These are phyloP conservation scores for Anastrepha obliqua DNA, from an alignment of 1,140 invertebrate species.

Conservation along the genomic window DNA sequence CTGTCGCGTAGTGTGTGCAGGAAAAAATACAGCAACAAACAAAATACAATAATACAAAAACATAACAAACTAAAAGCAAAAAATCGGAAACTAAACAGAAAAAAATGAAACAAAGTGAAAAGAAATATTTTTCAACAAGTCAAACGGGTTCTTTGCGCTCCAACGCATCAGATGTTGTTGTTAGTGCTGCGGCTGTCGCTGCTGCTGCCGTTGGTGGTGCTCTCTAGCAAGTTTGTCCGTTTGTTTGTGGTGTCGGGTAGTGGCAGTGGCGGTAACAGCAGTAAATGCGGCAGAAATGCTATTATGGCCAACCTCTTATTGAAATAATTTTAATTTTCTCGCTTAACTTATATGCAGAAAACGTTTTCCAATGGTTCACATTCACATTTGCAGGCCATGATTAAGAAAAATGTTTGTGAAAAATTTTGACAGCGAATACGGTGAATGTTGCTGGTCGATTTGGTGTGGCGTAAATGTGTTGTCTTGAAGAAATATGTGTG, in stretches of 20 bases:
- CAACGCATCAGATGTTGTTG: constrained; percentile 54
- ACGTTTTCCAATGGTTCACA: not conserved
- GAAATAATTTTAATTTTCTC: constrained; percentile 49
- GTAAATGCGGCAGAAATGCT: constrained; percentile 15
- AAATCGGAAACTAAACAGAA: constrained; percentile 52
- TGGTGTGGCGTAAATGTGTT: not conserved
- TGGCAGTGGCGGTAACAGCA: not conserved
- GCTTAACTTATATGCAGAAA: constrained; percentile 2
- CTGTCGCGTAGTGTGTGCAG: not conserved
- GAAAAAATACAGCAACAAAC: not conserved
- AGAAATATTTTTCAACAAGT: constrained; percentile 60
- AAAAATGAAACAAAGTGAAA: constrained; percentile 57
- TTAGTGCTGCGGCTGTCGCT: constrained; percentile 65
- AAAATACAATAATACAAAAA: constrained; percentile 46
- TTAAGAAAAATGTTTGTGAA: not conserved
- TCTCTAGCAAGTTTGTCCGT: constrained; percentile 4
- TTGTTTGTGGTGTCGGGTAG: not conserved
- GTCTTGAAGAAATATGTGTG: not conserved
- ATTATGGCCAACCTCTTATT: constrained; percentile 42
- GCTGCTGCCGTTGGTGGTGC: constrained; percentile 63
- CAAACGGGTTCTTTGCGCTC: constrained; percentile 59
- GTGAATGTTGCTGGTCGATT: not conserved
- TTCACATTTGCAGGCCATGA: no score
- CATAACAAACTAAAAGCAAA: not conserved
- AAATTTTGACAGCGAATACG: not conserved